Percentiles rank a stretch among this genome's conserved stretches.
Conservation (phyloP, 2,113 vertebrate species). For the Cyphomyrus discorhynchus region DNA sequence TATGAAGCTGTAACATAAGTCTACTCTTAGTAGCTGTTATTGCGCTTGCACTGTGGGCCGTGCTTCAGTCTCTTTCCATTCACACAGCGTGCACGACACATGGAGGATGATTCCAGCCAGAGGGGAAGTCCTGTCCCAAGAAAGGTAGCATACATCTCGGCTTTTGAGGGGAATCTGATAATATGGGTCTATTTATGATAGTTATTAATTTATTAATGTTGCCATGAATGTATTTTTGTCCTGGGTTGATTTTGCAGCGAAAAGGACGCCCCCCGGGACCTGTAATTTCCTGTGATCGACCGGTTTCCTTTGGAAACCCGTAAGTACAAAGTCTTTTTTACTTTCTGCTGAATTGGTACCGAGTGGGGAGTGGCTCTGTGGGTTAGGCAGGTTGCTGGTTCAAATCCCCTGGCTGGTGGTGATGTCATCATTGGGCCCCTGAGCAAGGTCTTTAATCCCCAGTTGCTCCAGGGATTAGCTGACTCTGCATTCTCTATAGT, state of each 20-base stretch:
- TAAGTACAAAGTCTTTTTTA: slow-evolving; percentile 44
- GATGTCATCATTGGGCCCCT: not conserved
- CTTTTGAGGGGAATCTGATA: not conserved
- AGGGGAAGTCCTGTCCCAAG: slow-evolving; percentile 79
- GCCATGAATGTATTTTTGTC: not conserved
- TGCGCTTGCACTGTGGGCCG: not conserved
- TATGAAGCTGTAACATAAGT: not conserved
- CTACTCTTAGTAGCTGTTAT: not conserved
- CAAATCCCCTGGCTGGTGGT: not conserved
- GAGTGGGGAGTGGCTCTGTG: not conserved
- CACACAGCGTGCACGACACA: slow-evolving; percentile 67
- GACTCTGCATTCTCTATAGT: not conserved
- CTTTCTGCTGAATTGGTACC: not conserved
- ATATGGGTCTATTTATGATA: not conserved
- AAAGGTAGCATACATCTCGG: slow-evolving; percentile 61
- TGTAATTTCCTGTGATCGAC: slow-evolving; percentile 58
- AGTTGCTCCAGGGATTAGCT: not conserved
- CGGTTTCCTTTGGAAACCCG: slow-evolving; percentile 41
- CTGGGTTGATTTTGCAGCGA: slow-evolving; percentile 59
- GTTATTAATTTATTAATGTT: not conserved
- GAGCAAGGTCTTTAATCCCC: not conserved
- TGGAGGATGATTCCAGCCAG: slow-evolving; percentile 73
- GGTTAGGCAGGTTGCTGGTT: not conserved
- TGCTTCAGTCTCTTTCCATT: not conserved
- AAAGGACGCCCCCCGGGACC: slow-evolving; percentile 76